Evolutionary conservation across 2,797 vertebrate genomes (phyloP), one percentile per base, ranked within the genome.

Genomic region (Sternarchorhynchus goeldii): DNA sequence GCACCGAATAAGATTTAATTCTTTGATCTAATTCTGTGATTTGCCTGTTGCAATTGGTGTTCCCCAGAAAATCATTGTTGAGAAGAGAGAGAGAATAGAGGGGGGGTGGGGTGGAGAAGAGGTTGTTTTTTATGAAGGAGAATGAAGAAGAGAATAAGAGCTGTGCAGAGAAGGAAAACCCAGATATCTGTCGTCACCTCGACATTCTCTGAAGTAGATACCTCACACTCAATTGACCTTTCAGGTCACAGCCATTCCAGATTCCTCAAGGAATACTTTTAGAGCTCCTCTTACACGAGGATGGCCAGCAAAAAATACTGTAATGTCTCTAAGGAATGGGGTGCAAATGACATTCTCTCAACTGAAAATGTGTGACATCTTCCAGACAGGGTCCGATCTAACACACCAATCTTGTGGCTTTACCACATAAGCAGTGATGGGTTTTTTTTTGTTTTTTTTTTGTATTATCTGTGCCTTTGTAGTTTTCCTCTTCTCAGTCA

Each of bases 311-410:
- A 45, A 63, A 73, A 36, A 25, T 56, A 41, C 71, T 58, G 55
- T 62, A 41, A 25, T 25, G 25, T 68, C 65, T 75, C 41, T 21
- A 56, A 58, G 65, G 60, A 79, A 34, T 59, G 45, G 55, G 36
- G 63, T 63, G 58, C 60, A 74, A 81, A 79, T 70, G 68, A 66
- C 57, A 68, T 77, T 73, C 69, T 70, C 67, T 70, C 73, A 70
- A 76, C 67, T 78, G 69, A 58, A 73, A 62, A 65, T 70, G 72
- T 71, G 72, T 71, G 66, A 75, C 50, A 78, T n/a, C 66, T 62
- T 79, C 77, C 70, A 76, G 68, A 75, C 45, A 77, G 29, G 70
- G 70, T 66, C 55, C 45, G 69, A 73, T 77, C 69, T 76, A 71
- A 75, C 65, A 41, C 7, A 3, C 59, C 65, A 57, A 55, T 72